Conservation (phyloP, 2,888 invertebrate species). For the Reticulitermes lucifugus region DNA sequence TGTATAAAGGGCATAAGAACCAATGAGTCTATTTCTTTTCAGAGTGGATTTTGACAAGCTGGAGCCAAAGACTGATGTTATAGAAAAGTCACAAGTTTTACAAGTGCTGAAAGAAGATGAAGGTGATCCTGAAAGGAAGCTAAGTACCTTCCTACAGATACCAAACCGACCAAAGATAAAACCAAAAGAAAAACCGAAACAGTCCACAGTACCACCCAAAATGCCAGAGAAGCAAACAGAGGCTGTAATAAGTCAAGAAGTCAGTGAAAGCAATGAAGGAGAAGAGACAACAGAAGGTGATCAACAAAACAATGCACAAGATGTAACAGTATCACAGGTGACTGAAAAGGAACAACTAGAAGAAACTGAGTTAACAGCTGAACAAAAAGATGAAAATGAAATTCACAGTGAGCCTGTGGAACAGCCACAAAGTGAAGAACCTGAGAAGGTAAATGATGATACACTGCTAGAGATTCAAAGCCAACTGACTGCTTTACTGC, state of each 20-base stretch:
- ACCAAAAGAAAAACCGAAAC: conserved; percentile 37
- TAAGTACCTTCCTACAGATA: conserved; percentile 33
- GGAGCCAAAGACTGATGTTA: conserved; percentile 72
- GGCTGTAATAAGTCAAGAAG: not conserved
- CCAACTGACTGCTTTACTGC: conserved; percentile 19
- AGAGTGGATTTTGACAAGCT: conserved; percentile 79
- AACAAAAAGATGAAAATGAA: not conserved
- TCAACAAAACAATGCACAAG: not conserved
- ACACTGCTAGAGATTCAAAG: conserved; percentile 11
- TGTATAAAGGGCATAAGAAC: conserved; percentile 52
- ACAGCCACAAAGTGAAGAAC: not conserved
- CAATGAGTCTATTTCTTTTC: conserved; percentile 54
- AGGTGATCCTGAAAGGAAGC: conserved; percentile 17
- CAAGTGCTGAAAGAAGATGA: conserved; percentile 59
- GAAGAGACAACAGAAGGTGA: not conserved
- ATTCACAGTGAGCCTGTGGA: conserved; percentile 4
- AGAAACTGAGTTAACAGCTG: not conserved
- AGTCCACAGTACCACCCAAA: not conserved
- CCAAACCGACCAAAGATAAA: conserved; percentile 44
- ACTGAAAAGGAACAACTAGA: not conserved
- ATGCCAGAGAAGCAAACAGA: not conserved
- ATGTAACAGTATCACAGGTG: not conserved
- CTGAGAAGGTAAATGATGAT: not conserved
- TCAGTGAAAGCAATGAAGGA: not conserved
- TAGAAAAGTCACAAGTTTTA: conserved; percentile 77